These are phyloP conservation scores for Noctua pronuba DNA, from an alignment of 2,888 invertebrate species.

Conservation along the genomic window DNA sequence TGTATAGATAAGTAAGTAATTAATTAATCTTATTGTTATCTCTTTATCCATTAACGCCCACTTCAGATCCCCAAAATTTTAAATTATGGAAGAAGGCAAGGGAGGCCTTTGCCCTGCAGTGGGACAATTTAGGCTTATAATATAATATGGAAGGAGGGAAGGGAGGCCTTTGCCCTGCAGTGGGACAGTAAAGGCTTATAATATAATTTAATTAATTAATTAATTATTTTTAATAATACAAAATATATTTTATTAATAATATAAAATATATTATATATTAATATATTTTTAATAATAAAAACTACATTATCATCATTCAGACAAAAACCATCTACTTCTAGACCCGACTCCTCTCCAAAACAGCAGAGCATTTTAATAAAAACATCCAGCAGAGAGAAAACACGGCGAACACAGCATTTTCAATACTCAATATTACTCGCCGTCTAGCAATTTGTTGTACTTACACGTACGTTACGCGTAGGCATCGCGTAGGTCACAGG, in stretches of 20 bases:
- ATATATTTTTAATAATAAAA: no score
- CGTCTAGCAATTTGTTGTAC: conserved; percentile 48
- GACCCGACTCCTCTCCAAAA: background rate
- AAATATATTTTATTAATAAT: no score
- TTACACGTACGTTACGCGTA: conserved; percentile 25
- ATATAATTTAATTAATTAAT: no score
- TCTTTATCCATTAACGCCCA: background rate
- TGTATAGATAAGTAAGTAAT: background rate
- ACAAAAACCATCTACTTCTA: background rate
- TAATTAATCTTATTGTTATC: background rate
- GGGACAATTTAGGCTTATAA: no score
- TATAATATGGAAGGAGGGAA: no score
- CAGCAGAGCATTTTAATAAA: conserved; percentile 28
- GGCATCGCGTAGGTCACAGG: conserved; percentile 46
- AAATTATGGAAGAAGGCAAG: no score
- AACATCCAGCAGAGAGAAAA: conserved; percentile 1
- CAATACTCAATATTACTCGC: conserved; percentile 44
- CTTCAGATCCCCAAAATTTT: background rate
- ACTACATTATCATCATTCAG: background rate
- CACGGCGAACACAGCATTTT: conserved; percentile 34
- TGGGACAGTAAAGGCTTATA: no score
- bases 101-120: no score
- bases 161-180: no score
- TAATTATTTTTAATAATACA: no score
- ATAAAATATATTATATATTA: no score